A percentile compares a stretch with the other conserved stretches of the same genome.
phyloP scores from a whole-genome alignment of 2,797 vertebrate genomes.

The Carapus acus region DNA sequence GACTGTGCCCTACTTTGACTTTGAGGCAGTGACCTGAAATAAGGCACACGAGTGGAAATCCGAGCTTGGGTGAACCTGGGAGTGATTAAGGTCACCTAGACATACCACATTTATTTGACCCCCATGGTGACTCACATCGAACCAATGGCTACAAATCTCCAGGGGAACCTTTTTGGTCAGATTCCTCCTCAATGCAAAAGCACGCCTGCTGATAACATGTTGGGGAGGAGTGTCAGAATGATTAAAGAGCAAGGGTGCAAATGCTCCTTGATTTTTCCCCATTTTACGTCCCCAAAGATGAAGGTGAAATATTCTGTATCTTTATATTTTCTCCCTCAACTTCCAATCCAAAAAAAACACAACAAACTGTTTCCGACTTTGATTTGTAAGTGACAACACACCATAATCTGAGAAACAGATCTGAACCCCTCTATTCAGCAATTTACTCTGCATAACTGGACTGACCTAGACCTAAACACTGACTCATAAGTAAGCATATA shows the following conservation, averaged over 20 bases:
- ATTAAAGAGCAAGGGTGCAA: constrained; percentile 46
- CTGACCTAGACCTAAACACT: constrained; percentile 24
- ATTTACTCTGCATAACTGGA: too few relatives aligned
- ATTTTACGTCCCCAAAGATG: constrained; percentile 21
- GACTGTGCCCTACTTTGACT: constrained; percentile 78
- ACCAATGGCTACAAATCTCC: constrained; percentile 60
- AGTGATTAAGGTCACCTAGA: constrained; percentile 78
- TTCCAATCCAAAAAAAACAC: constrained; percentile 20
- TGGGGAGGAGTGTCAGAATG: constrained; percentile 42
- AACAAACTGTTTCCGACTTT: too few relatives aligned
- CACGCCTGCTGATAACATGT: constrained; percentile 43
- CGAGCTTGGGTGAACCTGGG: constrained; percentile 71
- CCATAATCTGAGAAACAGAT: too few relatives aligned
- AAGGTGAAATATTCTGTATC: constrained; percentile 24
- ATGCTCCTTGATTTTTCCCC: constrained; percentile 17
- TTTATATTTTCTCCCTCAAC: constrained; percentile 11
- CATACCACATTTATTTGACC: constrained; percentile 74
- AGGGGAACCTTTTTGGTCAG: constrained; percentile 62
- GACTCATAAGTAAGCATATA: constrained; percentile 27
- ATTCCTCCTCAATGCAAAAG: constrained; percentile 61
- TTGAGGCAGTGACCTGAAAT: constrained; percentile 80
- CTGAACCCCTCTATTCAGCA: too few relatives aligned
- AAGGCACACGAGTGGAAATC: constrained; percentile 75
- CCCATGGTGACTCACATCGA: constrained; percentile 53
- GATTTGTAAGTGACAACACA: too few relatives aligned